These are phyloP conservation scores for Bombus pyrosoma DNA, from an alignment of 1,140 invertebrate genomes.

Conservation along the genomic window DNA sequence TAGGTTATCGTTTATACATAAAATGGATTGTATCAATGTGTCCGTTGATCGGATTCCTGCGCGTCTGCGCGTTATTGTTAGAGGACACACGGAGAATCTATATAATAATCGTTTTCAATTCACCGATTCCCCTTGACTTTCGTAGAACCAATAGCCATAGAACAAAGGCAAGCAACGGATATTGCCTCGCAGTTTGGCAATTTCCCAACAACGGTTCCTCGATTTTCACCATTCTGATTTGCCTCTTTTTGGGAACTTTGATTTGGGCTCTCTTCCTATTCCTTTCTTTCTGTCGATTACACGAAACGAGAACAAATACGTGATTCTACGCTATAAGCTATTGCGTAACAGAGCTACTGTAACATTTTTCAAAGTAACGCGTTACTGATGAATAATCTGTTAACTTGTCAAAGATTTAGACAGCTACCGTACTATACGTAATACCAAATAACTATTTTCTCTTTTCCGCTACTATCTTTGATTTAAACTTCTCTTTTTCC, in stretches of 20 bases:
- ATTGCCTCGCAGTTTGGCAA: constrained; percentile 40
- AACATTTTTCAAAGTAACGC: not conserved
- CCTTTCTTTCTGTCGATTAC: too few relatives aligned
- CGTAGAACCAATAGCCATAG: constrained; percentile 19
- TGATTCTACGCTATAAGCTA: not conserved
- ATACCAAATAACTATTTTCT: too few relatives aligned
- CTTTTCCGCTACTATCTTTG: too few relatives aligned
- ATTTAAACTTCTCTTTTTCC: too few relatives aligned
- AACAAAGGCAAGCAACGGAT: constrained; percentile 37
- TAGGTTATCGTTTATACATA: not conserved
- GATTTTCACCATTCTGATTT: constrained; percentile 27
- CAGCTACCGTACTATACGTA: not conserved
- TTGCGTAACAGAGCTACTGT: not conserved
- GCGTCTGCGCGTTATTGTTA: not conserved
- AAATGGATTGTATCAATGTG: not conserved
- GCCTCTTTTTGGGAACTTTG: not conserved
- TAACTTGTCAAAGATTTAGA: not conserved
- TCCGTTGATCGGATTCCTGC: not conserved
- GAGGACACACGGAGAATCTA: constrained; percentile 12
- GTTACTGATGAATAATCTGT: not conserved
- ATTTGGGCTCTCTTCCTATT: not conserved
- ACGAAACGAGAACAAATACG: not conserved
- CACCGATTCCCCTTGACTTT: constrained; percentile 20
- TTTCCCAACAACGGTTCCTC: constrained; percentile 24
- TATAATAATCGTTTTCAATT: constrained; percentile 59